phyloP scores from a whole-genome alignment of 2,888 invertebrate species.

The Phorcus lineatus region DNA sequence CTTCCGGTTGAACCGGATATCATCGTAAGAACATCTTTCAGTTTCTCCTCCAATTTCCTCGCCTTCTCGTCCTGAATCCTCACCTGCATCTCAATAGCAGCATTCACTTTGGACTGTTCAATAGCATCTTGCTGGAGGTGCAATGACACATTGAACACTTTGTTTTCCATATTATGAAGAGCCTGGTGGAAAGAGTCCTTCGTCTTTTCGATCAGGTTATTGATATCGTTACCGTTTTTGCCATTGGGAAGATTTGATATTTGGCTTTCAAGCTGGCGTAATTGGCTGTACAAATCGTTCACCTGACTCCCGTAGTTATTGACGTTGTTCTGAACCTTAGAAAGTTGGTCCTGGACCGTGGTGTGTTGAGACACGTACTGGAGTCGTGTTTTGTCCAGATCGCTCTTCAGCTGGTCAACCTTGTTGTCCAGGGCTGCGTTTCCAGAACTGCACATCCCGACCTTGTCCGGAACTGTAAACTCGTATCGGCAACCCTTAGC shows the following conservation, averaged over 20 bases:
- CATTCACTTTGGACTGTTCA: constrained; percentile 20
- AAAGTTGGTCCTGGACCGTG: constrained; percentile 44
- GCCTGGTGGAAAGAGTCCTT: constrained; percentile 12
- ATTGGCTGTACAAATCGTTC: constrained; percentile 31
- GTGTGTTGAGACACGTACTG: constrained; percentile 45
- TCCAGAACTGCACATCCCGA: constrained; percentile 39
- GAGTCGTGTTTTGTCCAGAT: constrained; percentile 43
- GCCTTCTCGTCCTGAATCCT: neutral
- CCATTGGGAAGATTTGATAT: neutral
- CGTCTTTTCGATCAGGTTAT: neutral
- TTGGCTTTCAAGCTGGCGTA: constrained; percentile 30
- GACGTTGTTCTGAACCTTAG: constrained; percentile 47
- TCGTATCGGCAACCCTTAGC: constrained; percentile 38
- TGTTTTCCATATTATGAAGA: neutral
- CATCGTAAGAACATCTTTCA: neutral
- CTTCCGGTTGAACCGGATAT: neutral
- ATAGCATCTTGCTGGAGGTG: constrained; percentile 16
- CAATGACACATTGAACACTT: neutral
- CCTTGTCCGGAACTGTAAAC: constrained; percentile 41
- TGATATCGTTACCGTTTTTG: neutral
- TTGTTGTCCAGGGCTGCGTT: constrained; percentile 45
- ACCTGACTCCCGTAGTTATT: constrained; percentile 28
- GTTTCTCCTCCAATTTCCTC: neutral
- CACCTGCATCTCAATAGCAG: constrained; percentile 10
- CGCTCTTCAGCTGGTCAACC: constrained; percentile 39